Evolutionary conservation across 2,888 invertebrate genomes (phyloP).

Genomic region (Torymus texanus): DNA sequence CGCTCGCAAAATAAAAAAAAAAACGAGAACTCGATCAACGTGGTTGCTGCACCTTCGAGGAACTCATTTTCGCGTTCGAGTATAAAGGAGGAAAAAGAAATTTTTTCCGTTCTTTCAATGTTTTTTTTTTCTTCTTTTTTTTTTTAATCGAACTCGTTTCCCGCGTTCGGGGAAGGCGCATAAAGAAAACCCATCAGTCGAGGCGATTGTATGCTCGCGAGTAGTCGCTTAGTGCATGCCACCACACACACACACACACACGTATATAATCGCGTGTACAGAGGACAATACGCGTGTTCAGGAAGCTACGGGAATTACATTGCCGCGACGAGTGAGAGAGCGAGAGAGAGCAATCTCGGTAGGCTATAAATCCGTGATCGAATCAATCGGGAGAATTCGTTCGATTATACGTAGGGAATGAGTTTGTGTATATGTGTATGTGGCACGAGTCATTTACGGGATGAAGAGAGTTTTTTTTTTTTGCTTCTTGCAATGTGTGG

Average conservation of each 20-base stretch:
- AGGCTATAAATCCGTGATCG: constrained; percentile 21
- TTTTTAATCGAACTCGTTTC: constrained; percentile 30
- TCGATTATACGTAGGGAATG: background rate
- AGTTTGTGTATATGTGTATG: no score
- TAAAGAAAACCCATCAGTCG: constrained; percentile 44
- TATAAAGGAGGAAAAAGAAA: constrained; percentile 15
- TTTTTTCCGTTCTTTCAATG: no score
- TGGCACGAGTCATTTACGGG: constrained; percentile 13
- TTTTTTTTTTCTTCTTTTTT: background rate
- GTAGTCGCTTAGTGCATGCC: background rate
- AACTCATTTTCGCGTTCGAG: constrained; percentile 21
- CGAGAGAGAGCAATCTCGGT: background rate
- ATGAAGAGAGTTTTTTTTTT: constrained; percentile 8
- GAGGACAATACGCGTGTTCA: background rate
- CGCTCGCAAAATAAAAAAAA: background rate
- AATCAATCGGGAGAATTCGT: constrained; percentile 32
- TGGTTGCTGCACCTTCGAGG: constrained; percentile 20
- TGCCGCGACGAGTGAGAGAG: no score
- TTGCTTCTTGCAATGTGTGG: background rate
- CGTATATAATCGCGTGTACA: no score
- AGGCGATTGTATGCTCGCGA: constrained; percentile 31
- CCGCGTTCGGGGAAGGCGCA: constrained; percentile 29
- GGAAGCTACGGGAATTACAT: constrained; percentile 15
- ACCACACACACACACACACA: background rate
- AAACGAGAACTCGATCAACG: no score